Evolutionary conservation across 2,888 invertebrate genomes (phyloP), one percentile per base, ranked within the genome.

Genomic region (Branchinecta sandiegonensis): DNA sequence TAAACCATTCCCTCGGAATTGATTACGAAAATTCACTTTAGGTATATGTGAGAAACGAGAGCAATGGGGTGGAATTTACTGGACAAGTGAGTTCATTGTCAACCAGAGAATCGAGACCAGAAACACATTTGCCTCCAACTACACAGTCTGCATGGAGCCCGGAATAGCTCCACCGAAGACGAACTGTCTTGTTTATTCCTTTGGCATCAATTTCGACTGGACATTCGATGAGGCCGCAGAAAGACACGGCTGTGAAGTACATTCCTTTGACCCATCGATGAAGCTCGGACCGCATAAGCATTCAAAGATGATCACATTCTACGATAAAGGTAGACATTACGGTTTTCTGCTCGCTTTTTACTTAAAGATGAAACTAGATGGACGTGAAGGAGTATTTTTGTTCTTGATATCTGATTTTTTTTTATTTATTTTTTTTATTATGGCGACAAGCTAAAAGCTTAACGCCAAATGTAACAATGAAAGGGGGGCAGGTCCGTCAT

Each of bases 31-130:
- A 37, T 56, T 9, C 10, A 56, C 9, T 8, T 56, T 14, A 56
- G 56, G 56, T 14, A 56, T 17, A 56, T 56, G 56, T 17, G 14
- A 56, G 17, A 17, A 56, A 9, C 8, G 17, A 56, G 56, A 56
- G 17, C 56, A 56, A 56, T 56, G 56, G 56, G 56, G 56, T 8
- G 56, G 56, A 56, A 56, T 56, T 9, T 56, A 56, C 56, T 56
- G 56, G 56, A 56, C n/a, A 17, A 56, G 56, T 10, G 56, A 56
- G 10, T 56, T 56, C 17, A 56, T 56, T 56, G 10, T 56, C n/a
- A 17, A 56, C 56, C 14, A 17, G n/a, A n/a, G 17, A 14, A 9
- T 56, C 8, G 8, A 56, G 56, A 56, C 56, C 1, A 9, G 8
- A 14, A 17, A 56, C 14, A 17, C 9, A 8, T 17, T n/a, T 14